A percentile compares a stretch with the other conserved stretches of the same genome.
Conservation (phyloP, 2,888 invertebrate species). For the Hypercompe scribonia region DNA sequence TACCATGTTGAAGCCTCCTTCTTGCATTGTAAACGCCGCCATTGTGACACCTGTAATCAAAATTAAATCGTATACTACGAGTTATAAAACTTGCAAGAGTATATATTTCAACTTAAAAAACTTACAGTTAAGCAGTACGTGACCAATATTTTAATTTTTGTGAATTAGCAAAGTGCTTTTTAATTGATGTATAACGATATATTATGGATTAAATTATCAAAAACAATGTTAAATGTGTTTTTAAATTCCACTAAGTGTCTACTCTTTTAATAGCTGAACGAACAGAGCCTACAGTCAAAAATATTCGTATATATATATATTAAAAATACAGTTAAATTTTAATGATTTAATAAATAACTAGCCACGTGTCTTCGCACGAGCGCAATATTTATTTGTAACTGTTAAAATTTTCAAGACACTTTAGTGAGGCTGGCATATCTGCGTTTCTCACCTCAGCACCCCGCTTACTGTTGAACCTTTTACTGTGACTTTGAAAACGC, state of each 20-base stretch:
- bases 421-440: no score
- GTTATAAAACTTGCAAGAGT: neutral
- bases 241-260: neutral
- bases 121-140: neutral
- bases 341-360: no score
- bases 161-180: no score
- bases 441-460: no score
- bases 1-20: constrained; percentile 73
- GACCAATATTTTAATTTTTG: neutral
- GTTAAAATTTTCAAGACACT: no score
- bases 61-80: neutral
- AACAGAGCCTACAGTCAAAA: neutral
- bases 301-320: no score
- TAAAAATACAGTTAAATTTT: no score
- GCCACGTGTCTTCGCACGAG: no score
- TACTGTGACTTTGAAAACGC: no score
- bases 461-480: no score
- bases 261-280: neutral
- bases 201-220: neutral
- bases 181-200: neutral
- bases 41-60: constrained; percentile 54
- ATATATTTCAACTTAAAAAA: neutral
- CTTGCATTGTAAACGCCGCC: constrained; percentile 73
- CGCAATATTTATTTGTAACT: no score
- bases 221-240: neutral